phyloP scores from a whole-genome alignment of 2,113 vertebrate species.

The Parotia lawesii region DNA sequence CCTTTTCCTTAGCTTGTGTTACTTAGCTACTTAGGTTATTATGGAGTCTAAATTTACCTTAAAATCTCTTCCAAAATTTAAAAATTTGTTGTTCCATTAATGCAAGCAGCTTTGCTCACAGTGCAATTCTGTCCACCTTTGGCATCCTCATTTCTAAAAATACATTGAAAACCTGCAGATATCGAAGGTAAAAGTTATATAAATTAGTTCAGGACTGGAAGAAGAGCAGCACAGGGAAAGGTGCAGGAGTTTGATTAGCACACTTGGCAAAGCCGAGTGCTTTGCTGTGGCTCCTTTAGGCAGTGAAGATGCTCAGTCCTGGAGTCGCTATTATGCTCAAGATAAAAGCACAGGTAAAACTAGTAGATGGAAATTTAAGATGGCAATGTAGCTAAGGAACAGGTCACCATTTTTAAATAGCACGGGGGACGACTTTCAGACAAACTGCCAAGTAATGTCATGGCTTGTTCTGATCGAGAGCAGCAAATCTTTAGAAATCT shows the following conservation, averaged over 20 bases:
- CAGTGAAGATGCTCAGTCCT: not conserved
- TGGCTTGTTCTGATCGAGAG: not conserved
- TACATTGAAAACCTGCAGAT: not conserved
- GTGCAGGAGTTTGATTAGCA: not conserved
- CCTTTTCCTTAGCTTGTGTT: not conserved
- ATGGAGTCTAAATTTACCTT: not conserved
- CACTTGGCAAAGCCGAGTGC: not conserved
- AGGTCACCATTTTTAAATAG: not conserved
- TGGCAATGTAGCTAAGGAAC: not conserved
- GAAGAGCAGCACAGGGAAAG: not conserved
- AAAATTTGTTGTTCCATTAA: not conserved
- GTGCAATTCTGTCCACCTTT: not conserved
- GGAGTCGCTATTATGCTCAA: not conserved
- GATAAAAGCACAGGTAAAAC: not conserved
- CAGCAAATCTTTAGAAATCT: not conserved
- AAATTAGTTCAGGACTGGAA: not conserved
- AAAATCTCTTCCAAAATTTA: not conserved
- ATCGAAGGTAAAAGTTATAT: not conserved
- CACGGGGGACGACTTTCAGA: not conserved
- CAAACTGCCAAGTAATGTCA: not conserved
- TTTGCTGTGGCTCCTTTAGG: not conserved
- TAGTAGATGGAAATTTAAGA: not conserved
- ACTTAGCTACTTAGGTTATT: not conserved
- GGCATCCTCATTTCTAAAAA: not conserved
- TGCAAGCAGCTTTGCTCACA: not conserved